phyloP scores from a whole-genome alignment of 2,113 vertebrate species.

The Campylomormyrus tamandua region DNA sequence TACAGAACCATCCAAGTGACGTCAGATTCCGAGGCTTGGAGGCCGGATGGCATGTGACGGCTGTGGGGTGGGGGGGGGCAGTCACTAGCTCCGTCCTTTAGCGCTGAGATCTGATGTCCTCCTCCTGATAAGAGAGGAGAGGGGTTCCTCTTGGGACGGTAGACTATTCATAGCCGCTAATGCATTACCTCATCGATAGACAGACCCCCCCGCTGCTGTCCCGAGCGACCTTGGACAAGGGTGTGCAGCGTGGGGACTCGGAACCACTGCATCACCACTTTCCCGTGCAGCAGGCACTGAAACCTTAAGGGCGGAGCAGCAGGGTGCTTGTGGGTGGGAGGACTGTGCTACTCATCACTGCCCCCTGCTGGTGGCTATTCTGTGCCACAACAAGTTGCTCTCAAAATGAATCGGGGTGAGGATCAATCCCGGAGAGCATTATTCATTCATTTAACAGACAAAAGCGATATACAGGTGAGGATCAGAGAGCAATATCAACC shows the following conservation, averaged over 20 bases:
- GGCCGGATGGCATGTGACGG: neutral
- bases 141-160: neutral
- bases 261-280: neutral
- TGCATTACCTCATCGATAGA: conserved; percentile 2
- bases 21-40: neutral
- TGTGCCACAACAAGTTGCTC: neutral
- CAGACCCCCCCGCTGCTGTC: neutral
- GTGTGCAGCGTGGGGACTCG: neutral
- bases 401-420: neutral
- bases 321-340: neutral
- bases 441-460: neutral
- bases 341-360: neutral
- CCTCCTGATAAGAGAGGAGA: neutral
- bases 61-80: neutral
- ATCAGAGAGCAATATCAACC: neutral
- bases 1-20: neutral
- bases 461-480: neutral
- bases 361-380: neutral
- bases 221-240: neutral
- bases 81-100: neutral
- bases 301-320: neutral
- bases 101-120: neutral
- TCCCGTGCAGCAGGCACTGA: neutral
- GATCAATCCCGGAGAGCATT: neutral
- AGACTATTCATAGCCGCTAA: neutral